These are phyloP conservation scores for Thecocarcelia acutangulata DNA, from an alignment of 2,888 invertebrate genomes.

Conservation along the genomic window DNA sequence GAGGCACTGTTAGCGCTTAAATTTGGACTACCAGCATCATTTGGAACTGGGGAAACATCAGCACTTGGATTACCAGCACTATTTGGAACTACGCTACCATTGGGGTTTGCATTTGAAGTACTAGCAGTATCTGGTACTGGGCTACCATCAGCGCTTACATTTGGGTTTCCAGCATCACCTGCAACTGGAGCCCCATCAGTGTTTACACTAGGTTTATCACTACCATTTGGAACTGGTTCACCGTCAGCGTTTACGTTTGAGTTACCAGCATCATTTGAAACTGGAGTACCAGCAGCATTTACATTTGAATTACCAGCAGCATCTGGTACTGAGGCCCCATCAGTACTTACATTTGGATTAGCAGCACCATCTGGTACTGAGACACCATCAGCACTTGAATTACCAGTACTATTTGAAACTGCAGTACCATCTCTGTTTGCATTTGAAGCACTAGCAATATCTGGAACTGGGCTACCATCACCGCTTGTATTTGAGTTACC, in stretches of 20 bases:
- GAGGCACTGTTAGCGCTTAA: constrained; percentile 37
- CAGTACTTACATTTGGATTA: no score
- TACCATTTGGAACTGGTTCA: constrained; percentile 11
- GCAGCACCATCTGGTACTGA: not conserved
- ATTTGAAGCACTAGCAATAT: not conserved
- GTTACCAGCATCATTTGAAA: no score
- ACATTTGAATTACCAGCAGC: no score
- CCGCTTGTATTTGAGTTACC: constrained; percentile 8
- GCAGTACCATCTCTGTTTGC: not conserved
- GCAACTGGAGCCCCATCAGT: not conserved
- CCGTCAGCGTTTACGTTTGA: not conserved
- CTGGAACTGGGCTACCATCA: constrained; percentile 3
- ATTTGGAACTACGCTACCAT: constrained; percentile 6
- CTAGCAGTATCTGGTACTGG: constrained; percentile 31
- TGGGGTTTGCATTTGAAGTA: constrained; percentile 4
- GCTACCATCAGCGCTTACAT: not conserved
- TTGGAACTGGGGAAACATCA: not conserved
- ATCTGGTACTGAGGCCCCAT: no score
- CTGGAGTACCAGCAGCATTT: no score
- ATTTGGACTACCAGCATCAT: constrained; percentile 8
- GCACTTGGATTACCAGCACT: not conserved
- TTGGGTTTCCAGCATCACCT: not conserved
- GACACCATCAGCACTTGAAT: constrained; percentile 37
- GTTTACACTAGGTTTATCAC: no score
- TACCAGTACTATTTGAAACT: not conserved